Evolutionary conservation across 2,113 vertebrate genomes (phyloP).

Genomic region (Thalassarche chlororhynchos): DNA sequence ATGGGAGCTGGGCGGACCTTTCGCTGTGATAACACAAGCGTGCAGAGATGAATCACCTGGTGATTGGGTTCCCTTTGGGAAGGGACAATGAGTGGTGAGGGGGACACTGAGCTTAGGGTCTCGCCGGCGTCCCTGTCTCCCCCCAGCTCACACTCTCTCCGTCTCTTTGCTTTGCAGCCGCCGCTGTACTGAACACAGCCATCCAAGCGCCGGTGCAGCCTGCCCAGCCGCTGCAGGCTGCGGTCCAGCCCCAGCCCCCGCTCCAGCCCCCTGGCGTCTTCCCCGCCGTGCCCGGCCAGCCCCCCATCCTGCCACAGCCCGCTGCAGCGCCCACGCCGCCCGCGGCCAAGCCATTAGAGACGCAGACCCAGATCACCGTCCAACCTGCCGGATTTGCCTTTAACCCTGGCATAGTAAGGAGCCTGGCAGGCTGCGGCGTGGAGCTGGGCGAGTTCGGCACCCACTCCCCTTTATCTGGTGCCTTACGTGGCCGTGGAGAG

Average conservation of each 20-base stretch:
- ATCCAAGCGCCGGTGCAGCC: constrained; percentile 84
- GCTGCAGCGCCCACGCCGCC: constrained; percentile 56
- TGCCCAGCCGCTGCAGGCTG: constrained; percentile 57
- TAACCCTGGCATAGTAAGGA: constrained; percentile 91
- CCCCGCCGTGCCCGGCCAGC: constrained; percentile 65
- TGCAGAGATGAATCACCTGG: accelerated
- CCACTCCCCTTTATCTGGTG: no score
- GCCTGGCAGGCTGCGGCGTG: background rate
- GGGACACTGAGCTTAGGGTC: background rate
- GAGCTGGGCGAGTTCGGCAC: background rate
- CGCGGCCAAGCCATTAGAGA: constrained; percentile 72
- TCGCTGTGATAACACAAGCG: accelerated
- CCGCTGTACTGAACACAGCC: constrained; percentile 85
- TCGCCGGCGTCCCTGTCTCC: background rate
- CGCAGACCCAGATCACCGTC: constrained; percentile 80
- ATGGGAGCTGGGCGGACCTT: background rate
- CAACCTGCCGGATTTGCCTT: constrained; percentile 90
- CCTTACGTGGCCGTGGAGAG: background rate
- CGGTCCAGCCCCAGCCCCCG: constrained; percentile 74
- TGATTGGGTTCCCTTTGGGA: background rate
- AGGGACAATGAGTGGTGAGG: accelerated
- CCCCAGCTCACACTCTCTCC: background rate
- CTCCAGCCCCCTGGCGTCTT: constrained; percentile 75
- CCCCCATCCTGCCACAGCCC: constrained; percentile 74
- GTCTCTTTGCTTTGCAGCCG: constrained; percentile 73